Conservation (phyloP, 2,888 invertebrate species). For the Eupithecia vulgata region DNA sequence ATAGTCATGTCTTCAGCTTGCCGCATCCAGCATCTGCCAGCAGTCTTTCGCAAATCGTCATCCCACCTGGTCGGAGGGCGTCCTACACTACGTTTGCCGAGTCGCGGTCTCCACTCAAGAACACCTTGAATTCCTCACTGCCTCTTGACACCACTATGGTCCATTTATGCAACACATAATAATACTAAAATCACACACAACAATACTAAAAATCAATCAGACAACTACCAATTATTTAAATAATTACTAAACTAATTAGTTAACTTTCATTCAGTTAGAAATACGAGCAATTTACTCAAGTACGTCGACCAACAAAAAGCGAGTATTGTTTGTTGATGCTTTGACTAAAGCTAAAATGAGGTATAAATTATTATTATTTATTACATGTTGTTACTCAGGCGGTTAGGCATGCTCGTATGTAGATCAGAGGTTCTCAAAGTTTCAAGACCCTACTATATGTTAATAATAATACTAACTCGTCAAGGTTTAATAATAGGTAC, state of each 20-base stretch:
- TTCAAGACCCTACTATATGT: not conserved
- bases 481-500: not conserved
- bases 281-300: conserved; percentile 31
- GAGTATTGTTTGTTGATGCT: conserved; percentile 21
- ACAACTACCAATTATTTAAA: conserved; percentile 22
- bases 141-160: conserved; percentile 32
- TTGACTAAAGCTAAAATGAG: conserved; percentile 49
- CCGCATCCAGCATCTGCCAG: too few relatives aligned
- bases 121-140: conserved; percentile 21
- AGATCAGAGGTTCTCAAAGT: conserved; percentile 39
- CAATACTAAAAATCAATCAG: conserved; percentile 18
- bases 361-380: conserved; percentile 57
- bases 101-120: too few relatives aligned
- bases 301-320: conserved; percentile 15
- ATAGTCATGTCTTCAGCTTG: too few relatives aligned
- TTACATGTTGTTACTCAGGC: conserved; percentile 40
- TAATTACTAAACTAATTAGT: conserved; percentile 24
- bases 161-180: conserved; percentile 24
- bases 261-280: conserved; percentile 28
- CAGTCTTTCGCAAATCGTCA: too few relatives aligned
- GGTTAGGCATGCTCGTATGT: conserved; percentile 36
- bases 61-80: too few relatives aligned
- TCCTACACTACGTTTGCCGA: too few relatives aligned
- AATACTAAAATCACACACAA: conserved; percentile 7
- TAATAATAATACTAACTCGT: not conserved